Evolutionary conservation across 2,888 invertebrate species (phyloP).

Genomic region (Peribatodes rhomboidaria): DNA sequence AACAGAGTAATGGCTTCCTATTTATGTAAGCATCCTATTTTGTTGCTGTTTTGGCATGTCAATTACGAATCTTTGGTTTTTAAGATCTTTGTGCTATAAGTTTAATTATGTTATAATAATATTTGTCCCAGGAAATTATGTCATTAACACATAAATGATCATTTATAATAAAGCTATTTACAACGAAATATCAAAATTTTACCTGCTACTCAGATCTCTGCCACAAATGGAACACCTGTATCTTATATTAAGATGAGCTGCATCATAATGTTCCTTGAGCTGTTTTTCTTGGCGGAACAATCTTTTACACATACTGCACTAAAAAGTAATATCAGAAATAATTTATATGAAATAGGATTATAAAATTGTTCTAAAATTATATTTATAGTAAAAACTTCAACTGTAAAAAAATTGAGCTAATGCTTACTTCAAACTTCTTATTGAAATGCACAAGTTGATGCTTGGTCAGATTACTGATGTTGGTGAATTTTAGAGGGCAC

Average conservation of each 20-base stretch:
- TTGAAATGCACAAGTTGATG: slow-evolving; percentile 49
- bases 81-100: no score
- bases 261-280: slow-evolving; percentile 50
- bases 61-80: no score
- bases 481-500: slow-evolving; percentile 50
- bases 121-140: no score
- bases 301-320: slow-evolving; percentile 52
- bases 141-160: background rate
- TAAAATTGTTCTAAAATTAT: no score
- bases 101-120: no score
- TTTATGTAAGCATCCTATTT: no score
- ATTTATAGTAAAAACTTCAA: slow-evolving; percentile 37
- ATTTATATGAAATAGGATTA: no score
- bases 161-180: background rate
- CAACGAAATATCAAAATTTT: background rate
- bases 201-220: slow-evolving; percentile 48
- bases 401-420: background rate
- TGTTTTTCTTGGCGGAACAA: slow-evolving; percentile 46
- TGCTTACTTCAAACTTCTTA: slow-evolving; percentile 50
- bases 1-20: no score
- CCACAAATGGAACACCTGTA: slow-evolving; percentile 51
- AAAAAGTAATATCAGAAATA: slow-evolving; percentile 22
- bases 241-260: slow-evolving; percentile 52
- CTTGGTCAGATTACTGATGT: slow-evolving; percentile 50
- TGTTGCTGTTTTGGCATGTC: no score